Percentiles rank a stretch among this genome's conserved stretches.
phyloP scores from a whole-genome alignment of 35 echinoderm and acorn worm species.

The Apostichopus californicus region DNA sequence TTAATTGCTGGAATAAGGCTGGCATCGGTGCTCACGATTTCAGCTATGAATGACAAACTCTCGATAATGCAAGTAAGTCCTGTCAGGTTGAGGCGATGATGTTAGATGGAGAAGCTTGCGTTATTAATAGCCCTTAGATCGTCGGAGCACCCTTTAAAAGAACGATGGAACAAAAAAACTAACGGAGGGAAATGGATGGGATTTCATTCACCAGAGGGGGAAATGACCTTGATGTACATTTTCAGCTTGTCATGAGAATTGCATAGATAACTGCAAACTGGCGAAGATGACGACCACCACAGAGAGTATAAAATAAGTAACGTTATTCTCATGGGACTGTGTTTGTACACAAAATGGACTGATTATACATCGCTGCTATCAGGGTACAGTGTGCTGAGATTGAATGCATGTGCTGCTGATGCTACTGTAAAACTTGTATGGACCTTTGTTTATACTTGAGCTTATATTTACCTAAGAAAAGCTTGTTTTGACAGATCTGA shows the following conservation, averaged over 20 bases:
- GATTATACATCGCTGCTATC: no score
- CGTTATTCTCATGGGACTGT: no score
- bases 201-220: neutral
- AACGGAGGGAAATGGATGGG: neutral
- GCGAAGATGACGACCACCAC: no score
- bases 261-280: neutral
- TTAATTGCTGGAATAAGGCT: conserved; percentile 13
- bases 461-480: no score
- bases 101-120: neutral
- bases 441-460: no score
- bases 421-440: no score
- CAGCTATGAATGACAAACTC: neutral
- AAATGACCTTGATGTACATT: conserved; percentile 37
- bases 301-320: no score
- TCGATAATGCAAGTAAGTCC: conserved; percentile 4
- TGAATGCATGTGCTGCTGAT: no score
- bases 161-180: neutral
- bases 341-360: no score
- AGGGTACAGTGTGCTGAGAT: no score
- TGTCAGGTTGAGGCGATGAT: neutral
- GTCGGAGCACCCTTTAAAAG: conserved; percentile 21
- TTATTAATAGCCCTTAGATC: conserved; percentile 34
- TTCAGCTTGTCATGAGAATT: neutral
- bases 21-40: neutral
- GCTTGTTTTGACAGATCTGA: no score